These are phyloP conservation scores for Adrianichthys oophorus DNA, from an alignment of 2,797 vertebrate species.

Conservation along the genomic window DNA sequence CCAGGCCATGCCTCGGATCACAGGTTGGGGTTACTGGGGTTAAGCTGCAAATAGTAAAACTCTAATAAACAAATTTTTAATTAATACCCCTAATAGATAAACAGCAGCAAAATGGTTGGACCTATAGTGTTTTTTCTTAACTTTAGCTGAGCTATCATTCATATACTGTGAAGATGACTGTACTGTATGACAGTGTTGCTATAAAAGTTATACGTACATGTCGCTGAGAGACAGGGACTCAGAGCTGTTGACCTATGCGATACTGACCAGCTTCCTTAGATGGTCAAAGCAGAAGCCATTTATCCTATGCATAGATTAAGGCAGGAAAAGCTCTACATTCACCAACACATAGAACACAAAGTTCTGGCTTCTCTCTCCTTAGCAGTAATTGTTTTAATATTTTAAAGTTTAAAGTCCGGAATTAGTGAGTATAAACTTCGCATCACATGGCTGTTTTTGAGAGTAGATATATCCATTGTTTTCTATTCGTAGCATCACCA, in stretches of 20 bases:
- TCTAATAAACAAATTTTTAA: constrained; percentile 85
- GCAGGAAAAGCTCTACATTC: constrained; percentile 72
- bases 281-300: constrained; percentile 72
- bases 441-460: constrained; percentile 46
- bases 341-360: constrained; percentile 59
- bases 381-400: constrained; percentile 48
- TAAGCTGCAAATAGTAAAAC: constrained; percentile 86
- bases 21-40: constrained; percentile 54
- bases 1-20: constrained; percentile 23
- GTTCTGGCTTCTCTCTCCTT: constrained; percentile 56
- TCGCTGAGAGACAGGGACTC: constrained; percentile 74
- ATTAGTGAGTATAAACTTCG: constrained; percentile 25
- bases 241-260: constrained; percentile 85
- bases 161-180: constrained; percentile 78
- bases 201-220: constrained; percentile 75
- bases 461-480: constrained; percentile 34
- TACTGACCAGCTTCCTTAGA: constrained; percentile 87
- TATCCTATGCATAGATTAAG: constrained; percentile 34
- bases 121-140: constrained; percentile 59
- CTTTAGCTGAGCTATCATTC: constrained; percentile 71
- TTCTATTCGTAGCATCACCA: constrained; percentile 45
- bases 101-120: constrained; percentile 94
- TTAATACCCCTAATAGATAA: constrained; percentile 82
- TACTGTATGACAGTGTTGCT: constrained; percentile 77
- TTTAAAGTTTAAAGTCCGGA: constrained; percentile 53